Percentiles rank a stretch among this genome's conserved stretches.
Evolutionary conservation across 64 coral and sea anemone genomes (phyloP).

Genomic region (Montipora sp.): DNA sequence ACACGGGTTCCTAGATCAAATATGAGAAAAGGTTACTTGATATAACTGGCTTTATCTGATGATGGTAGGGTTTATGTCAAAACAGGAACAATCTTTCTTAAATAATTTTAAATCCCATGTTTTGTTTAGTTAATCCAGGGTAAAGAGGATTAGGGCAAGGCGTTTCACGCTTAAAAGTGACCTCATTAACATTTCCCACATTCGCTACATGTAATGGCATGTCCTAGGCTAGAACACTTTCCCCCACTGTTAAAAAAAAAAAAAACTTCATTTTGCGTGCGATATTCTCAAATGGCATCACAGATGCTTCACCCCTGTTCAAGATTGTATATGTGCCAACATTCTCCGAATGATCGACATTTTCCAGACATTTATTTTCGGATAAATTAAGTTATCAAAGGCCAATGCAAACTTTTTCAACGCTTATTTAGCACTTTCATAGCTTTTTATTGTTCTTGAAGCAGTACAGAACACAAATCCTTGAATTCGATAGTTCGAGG

Average conservation of each 20-base stretch:
- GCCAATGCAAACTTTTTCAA: too few relatives aligned
- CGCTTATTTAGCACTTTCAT: too few relatives aligned
- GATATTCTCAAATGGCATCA: not conserved
- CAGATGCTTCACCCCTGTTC: not conserved
- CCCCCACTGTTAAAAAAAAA: not conserved
- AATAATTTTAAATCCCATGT: not conserved
- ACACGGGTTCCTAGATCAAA: not conserved
- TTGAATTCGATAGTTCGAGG: too few relatives aligned
- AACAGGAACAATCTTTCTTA: not conserved
- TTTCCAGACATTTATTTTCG: too few relatives aligned
- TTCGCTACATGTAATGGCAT: not conserved
- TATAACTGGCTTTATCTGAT: too few relatives aligned
- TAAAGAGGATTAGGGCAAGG: not conserved
- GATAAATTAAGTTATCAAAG: too few relatives aligned
- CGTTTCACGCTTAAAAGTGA: not conserved
- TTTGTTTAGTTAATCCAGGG: not conserved
- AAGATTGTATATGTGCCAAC: not conserved
- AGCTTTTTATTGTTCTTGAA: too few relatives aligned
- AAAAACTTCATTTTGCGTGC: not conserved
- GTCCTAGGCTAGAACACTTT: not conserved
- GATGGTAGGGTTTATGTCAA: not conserved
- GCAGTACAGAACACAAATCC: too few relatives aligned
- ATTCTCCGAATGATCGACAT: too few relatives aligned
- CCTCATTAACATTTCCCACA: not conserved
- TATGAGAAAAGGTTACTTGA: too few relatives aligned